These are phyloP conservation scores for Saturnia pavonia DNA, from an alignment of 2,888 invertebrate genomes.

Conservation along the genomic window DNA sequence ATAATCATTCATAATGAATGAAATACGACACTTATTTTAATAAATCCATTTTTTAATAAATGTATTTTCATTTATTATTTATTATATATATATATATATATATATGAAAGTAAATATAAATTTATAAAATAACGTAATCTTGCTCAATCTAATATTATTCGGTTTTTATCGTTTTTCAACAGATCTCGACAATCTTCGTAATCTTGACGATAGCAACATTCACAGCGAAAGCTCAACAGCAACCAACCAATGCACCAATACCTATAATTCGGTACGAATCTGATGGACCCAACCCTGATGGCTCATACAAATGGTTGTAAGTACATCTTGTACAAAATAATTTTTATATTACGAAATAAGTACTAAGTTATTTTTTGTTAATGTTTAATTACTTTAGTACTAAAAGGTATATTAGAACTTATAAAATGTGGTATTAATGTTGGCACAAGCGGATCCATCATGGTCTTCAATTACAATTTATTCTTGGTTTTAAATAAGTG, in stretches of 20 bases:
- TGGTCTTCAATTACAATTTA: background rate
- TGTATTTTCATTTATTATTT: background rate
- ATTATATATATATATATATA: background rate
- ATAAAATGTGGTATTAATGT: background rate
- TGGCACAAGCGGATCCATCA: background rate
- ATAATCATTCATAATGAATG: too few relatives aligned
- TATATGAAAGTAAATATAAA: background rate
- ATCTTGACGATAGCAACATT: conserved; percentile 42
- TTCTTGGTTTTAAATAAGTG: background rate
- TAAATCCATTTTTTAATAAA: too few relatives aligned
- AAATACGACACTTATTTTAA: too few relatives aligned
- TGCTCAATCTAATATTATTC: background rate
- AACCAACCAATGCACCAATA: conserved; percentile 70
- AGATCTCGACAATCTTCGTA: conserved; percentile 40
- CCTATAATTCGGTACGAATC: conserved; percentile 83
- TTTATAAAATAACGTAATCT: background rate
- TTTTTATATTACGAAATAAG: too few relatives aligned
- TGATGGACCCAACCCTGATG: conserved; percentile 84
- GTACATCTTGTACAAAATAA: conserved; percentile 30
- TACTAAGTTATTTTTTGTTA: too few relatives aligned
- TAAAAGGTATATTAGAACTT: too few relatives aligned
- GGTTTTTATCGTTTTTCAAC: conserved; percentile 1
- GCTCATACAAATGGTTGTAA: conserved; percentile 84
- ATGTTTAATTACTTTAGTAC: too few relatives aligned
- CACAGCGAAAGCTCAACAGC: conserved; percentile 49